phyloP scores from a whole-genome alignment of 1,140 invertebrate genomes.

The Drosophila nigromelanica region DNA sequence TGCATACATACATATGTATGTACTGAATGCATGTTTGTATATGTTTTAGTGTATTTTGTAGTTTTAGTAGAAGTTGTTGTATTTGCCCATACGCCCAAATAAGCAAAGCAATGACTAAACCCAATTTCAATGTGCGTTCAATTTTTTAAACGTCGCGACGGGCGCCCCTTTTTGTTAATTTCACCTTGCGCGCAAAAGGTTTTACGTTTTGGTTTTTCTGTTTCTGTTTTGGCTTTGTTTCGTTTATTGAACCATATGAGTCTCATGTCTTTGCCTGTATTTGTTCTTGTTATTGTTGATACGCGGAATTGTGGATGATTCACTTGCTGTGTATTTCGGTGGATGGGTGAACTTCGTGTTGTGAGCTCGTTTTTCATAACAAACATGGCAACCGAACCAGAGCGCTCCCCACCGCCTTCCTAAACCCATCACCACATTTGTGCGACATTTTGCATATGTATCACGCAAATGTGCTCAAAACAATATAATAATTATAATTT shows the following conservation, averaged over 20 bases:
- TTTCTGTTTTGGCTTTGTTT: slow-evolving; percentile 63
- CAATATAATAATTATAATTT: slow-evolving; percentile 57
- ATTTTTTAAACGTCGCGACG: slow-evolving; percentile 20
- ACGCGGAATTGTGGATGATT: slow-evolving; percentile 74
- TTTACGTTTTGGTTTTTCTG: slow-evolving; percentile 52
- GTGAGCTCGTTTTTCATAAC: slow-evolving; percentile 57
- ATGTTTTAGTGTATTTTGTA: slow-evolving; percentile 6
- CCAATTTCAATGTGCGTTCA: slow-evolving; percentile 26
- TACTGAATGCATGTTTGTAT: not conserved
- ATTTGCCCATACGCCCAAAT: slow-evolving; percentile 24
- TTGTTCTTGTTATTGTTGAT: slow-evolving; percentile 44
- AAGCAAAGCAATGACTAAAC: slow-evolving; percentile 39
- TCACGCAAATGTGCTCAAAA: slow-evolving; percentile 39
- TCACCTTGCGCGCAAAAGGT: slow-evolving; percentile 73
- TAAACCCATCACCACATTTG: not conserved
- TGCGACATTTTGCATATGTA: slow-evolving; percentile 43
- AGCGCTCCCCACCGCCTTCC: slow-evolving; percentile 2
- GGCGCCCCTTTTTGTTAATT: slow-evolving; percentile 45
- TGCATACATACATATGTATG: not conserved
- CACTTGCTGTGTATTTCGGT: slow-evolving; percentile 41
- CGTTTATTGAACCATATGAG: slow-evolving; percentile 70
- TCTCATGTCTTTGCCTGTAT: slow-evolving; percentile 31
- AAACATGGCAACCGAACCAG: slow-evolving; percentile 30
- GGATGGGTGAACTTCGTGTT: slow-evolving; percentile 49
- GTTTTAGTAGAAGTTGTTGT: slow-evolving; percentile 18